Percentiles rank a stretch among this genome's conserved stretches.
These are phyloP conservation scores for Meganola albula DNA, from an alignment of 2,888 invertebrate species.

Conservation along the genomic window DNA sequence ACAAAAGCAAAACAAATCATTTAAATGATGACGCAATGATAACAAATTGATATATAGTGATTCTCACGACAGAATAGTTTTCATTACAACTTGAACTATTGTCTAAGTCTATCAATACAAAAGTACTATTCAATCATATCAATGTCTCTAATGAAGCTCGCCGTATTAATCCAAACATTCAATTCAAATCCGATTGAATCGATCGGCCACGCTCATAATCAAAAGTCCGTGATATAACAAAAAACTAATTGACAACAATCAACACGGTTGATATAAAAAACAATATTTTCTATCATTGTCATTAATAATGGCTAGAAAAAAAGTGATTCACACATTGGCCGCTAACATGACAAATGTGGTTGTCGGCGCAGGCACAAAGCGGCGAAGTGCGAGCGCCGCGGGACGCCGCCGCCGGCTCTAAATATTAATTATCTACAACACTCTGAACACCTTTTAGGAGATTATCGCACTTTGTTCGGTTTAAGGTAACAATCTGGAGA, in stretches of 20 bases:
- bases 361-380: constrained; percentile 58
- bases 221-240: constrained; percentile 56
- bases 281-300: constrained; percentile 75
- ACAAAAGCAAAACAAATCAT: no score
- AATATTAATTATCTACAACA: constrained; percentile 76
- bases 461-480: constrained; percentile 65
- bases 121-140: constrained; percentile 44
- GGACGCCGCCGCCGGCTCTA: constrained; percentile 67
- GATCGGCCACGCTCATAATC: constrained; percentile 65
- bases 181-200: constrained; percentile 63
- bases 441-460: constrained; percentile 71
- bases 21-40: no score
- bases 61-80: constrained; percentile 15
- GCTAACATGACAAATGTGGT: constrained; percentile 76
- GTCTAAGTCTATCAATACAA: constrained; percentile 33
- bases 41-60: no score
- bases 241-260: constrained; percentile 76
- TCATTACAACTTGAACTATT: constrained; percentile 26
- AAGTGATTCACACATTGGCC: constrained; percentile 74
- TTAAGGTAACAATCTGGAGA: constrained; percentile 59
- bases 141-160: constrained; percentile 57
- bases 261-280: constrained; percentile 69
- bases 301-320: constrained; percentile 72
- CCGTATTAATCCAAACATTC: constrained; percentile 71
- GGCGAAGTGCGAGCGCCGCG: constrained; percentile 50